Base-by-base conservation (phyloP, 2,113 vertebrate species). In the Ceratotherium simum region DNA sequence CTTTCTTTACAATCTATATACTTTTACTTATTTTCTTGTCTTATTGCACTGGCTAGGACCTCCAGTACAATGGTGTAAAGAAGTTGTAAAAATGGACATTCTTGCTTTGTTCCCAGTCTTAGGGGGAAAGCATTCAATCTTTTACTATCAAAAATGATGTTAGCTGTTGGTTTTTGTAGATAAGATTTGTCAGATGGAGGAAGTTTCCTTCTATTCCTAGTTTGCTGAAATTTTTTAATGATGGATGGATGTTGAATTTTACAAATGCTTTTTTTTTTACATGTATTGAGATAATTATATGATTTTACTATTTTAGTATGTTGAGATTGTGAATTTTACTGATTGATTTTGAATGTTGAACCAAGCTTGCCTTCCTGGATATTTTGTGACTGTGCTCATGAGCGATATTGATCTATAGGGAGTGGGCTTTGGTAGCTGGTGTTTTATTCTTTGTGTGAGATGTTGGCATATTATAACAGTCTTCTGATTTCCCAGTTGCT, bases 341-440 rank as follows among this genome's bases (percentile, higher is more conserved):
- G 51, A 64, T 76, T 91, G 75, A 70, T 48, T 95, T 80, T 91
- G 67, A 82, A 75, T 84, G 25, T 36, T 69, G 39, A 95, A 79
- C 54, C 36, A 84, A 56, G 42, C 25, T 93, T 33, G 17, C 16
- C 36, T 89, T 89, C 60, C 65, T 92, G 83, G 48, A 12, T 94
- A 48, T 85, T 89, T 73, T 69, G 27, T 73, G 51, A 79, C 27
- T 87, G 42, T 92, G 27, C 27, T 87, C 31, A 60, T 46, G 21
- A 95, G 16, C 87, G 27, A 75, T 70, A 51, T 29, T 58, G 31
- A 31, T 54, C 20, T 88, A 1, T 51, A 87, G 46, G 95, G n/a
- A 72, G 31, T 73, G 27, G 95, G 13, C 46, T 70, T 73, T 79
- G 39, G 31, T 39, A 79, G n/a, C n/a, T 48, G 75, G n/a, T 73